These are phyloP conservation scores for Sicus ferrugineus DNA, from an alignment of 2,888 invertebrate genomes.

Conservation along the genomic window DNA sequence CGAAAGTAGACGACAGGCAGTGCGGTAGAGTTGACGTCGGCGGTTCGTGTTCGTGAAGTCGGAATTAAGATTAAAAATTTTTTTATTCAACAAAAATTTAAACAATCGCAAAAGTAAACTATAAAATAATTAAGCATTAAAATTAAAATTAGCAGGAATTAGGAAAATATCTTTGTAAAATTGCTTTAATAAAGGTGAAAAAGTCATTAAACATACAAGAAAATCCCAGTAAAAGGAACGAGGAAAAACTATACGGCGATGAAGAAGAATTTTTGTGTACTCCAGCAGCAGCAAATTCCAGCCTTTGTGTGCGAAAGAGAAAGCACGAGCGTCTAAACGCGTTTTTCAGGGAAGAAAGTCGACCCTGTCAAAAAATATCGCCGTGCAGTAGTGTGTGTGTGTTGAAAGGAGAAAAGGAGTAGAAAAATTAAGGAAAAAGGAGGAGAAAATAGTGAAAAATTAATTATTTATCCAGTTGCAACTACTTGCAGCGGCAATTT, in stretches of 20 bases:
- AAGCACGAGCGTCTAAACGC: slow-evolving; percentile 26
- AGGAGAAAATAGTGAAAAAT: background rate
- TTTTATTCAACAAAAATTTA: background rate
- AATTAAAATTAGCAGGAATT: background rate
- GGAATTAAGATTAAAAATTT: slow-evolving; percentile 7
- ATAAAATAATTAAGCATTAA: no score
- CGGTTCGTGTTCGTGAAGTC: background rate
- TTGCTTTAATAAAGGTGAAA: slow-evolving; percentile 46
- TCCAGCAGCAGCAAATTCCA: slow-evolving; percentile 23
- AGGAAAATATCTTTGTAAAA: background rate
- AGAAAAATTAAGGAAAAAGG: background rate
- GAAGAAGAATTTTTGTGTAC: slow-evolving; percentile 42
- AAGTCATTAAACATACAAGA: slow-evolving; percentile 49
- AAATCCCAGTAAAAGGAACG: slow-evolving; percentile 29
- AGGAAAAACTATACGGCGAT: slow-evolving; percentile 27
- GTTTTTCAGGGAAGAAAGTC: background rate
- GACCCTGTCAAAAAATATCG: slow-evolving; percentile 25
- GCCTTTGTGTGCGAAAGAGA: slow-evolving; percentile 17
- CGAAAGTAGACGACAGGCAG: slow-evolving; percentile 22
- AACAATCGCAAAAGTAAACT: background rate
- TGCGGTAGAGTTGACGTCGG: slow-evolving; percentile 9
- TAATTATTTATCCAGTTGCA: no score
- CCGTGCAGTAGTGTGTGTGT: slow-evolving; percentile 18
- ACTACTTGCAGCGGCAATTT: no score
- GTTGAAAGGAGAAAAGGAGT: slow-evolving; percentile 13